Base-by-base conservation (phyloP, 2,113 vertebrate genomes). In the Phoenicopterus ruber region DNA sequence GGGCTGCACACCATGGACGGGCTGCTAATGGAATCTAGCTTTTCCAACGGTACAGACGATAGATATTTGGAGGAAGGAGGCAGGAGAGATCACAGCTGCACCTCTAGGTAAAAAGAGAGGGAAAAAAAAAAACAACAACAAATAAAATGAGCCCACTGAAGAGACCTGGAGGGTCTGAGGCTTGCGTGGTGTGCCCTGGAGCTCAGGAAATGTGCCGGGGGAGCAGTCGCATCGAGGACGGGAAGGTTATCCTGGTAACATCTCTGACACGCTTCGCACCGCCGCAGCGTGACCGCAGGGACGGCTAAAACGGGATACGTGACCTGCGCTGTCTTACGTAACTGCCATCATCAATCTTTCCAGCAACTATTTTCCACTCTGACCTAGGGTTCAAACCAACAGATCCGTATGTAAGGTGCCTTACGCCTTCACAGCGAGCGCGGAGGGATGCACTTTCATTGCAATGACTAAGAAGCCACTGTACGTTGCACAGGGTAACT, bases 271-370 rank as follows among this genome's bases (percentile, higher is more conserved):
- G 0, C 32, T 34, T 4, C 3, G 2, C 36, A 9, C 7, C 76
- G 4, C 44, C 57, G 9, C 5, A 7, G 13, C 0, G 8, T 28
- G 31, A 29, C n/a, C 2, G n/a, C 13, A 40, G 22, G 34, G 31
- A 13, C 1, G 7, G 18, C 29, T 54, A 3, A 2, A 65, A 10
- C 0, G 16, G n/a, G 47, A 65, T 32, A 16, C 0, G 2, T 17
- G 82, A 21, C 21, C 42, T 5, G 5, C 1, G 17, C 40, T 71
- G 36, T 15, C 49, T 82, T 31, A 59, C 8, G 1, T 29, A 86
- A 50, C 16, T 4, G 24, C 65, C 65, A 36, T 13, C 94, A 66
- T 54, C 88, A n/a, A 66, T 86, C 77, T 21, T 29, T 8, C 32
- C 94, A 84, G 83, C 55, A 25, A 76, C 67, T 18, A 28, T 18